A percentile compares a stretch with the other conserved stretches of the same genome.
Conservation (phyloP, 2,113 vertebrate species). For the Puma concolor region DNA sequence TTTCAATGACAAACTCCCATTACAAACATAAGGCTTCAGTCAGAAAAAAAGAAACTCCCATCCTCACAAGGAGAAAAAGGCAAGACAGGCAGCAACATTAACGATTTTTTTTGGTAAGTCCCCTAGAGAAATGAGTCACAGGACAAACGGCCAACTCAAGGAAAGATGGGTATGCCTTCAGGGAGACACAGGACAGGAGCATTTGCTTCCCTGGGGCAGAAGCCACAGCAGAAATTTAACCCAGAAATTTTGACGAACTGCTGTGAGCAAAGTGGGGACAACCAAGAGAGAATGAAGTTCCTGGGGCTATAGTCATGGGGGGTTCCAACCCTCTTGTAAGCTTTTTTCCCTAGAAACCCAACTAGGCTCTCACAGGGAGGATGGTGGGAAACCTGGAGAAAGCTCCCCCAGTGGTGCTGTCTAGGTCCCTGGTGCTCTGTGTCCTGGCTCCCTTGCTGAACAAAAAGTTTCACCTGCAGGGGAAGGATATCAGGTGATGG, state of each 20-base stretch:
- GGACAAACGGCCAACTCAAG: conserved; percentile 18
- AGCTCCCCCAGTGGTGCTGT: neutral
- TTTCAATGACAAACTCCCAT: conserved; percentile 28
- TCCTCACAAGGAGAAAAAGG: neutral
- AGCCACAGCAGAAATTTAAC: conserved; percentile 14
- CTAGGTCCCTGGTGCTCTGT: neutral
- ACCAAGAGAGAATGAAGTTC: neutral
- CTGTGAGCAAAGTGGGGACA: neutral
- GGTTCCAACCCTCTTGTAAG: neutral
- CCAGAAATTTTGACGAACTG: neutral
- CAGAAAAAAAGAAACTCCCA: conserved; percentile 22
- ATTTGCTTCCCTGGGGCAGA: conserved; percentile 40
- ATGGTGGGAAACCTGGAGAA: neutral
- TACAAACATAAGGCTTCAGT: conserved; percentile 15
- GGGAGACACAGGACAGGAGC: neutral
- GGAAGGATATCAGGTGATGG: neutral
- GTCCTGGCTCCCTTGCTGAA: neutral
- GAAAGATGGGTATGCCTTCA: neutral
- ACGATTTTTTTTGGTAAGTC: neutral
- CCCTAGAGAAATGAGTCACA: conserved; percentile 28
- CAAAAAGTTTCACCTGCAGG: neutral
- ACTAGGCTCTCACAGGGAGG: neutral
- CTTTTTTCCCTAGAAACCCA: conserved; percentile 44
- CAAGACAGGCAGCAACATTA: conserved; percentile 31
- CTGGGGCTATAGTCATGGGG: neutral